Evolutionary conservation across 2,113 vertebrate species (phyloP).

Genomic region (Balaeniceps rex): DNA sequence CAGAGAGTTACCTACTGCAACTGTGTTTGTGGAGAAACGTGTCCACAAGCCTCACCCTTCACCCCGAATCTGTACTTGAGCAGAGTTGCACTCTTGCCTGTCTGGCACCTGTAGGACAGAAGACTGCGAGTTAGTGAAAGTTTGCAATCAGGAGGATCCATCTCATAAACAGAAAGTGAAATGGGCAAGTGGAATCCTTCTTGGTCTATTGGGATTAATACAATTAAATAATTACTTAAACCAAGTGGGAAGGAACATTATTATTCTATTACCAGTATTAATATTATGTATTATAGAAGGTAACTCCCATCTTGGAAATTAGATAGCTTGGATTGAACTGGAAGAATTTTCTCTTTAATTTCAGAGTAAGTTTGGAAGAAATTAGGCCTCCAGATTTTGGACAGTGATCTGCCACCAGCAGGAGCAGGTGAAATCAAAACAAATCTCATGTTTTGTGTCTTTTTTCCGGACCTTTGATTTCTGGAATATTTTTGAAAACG

Average conservation of each 20-base stretch:
- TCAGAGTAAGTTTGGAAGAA: neutral
- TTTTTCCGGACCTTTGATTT: neutral
- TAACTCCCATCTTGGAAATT: neutral
- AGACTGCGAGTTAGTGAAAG: neutral
- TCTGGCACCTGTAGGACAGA: neutral
- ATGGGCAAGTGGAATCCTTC: neutral
- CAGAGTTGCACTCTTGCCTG: neutral
- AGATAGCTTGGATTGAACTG: neutral
- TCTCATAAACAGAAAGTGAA: neutral
- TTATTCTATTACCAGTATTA: neutral
- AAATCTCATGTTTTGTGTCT: neutral
- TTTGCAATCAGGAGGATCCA: neutral
- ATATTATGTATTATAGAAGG: neutral
- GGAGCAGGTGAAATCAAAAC: neutral
- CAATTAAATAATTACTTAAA: constrained; percentile 1
- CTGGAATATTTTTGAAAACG: neutral
- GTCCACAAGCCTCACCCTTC: neutral
- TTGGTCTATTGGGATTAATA: neutral
- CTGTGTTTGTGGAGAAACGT: neutral
- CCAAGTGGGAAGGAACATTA: neutral
- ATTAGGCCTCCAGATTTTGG: neutral
- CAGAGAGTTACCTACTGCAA: neutral
- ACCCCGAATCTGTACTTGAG: neutral
- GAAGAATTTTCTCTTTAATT: neutral
- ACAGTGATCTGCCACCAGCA: neutral